A percentile compares a stretch with the other conserved stretches of the same genome.
phyloP scores from a whole-genome alignment of 2,797 vertebrate genomes.

The Microchirus variegatus region DNA sequence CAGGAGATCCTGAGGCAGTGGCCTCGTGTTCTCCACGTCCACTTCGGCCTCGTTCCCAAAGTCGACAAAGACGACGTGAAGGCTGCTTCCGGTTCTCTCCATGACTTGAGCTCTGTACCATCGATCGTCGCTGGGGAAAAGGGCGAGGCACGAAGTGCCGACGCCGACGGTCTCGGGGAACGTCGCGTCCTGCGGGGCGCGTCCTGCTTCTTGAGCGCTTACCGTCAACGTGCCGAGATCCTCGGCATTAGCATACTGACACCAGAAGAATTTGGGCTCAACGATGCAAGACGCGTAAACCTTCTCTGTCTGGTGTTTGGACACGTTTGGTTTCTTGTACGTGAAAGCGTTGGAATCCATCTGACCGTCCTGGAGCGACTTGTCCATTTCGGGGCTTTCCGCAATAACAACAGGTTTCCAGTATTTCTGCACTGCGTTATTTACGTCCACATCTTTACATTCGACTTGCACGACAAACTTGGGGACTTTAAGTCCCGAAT shows the following conservation, averaged over 20 bases:
- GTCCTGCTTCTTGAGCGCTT: constrained; percentile 77
- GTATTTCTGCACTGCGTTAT: constrained; percentile 77
- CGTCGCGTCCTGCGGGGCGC: constrained; percentile 18
- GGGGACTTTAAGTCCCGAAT: constrained; percentile 62
- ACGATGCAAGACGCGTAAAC: constrained; percentile 80
- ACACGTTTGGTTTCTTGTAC: constrained; percentile 56
- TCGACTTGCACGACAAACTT: constrained; percentile 81
- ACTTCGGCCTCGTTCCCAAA: constrained; percentile 85
- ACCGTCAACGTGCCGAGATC: constrained; percentile 46
- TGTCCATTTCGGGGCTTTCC: not conserved
- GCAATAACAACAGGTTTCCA: constrained; percentile 52
- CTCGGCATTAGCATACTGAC: constrained; percentile 70
- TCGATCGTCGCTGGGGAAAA: constrained; percentile 77
- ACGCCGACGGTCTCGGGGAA: constrained; percentile 50
- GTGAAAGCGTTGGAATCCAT: not conserved
- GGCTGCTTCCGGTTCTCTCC: constrained; percentile 11
- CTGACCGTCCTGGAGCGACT: not conserved
- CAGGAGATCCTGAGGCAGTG: constrained; percentile 77
- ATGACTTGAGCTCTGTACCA: constrained; percentile 86
- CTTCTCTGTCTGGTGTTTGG: constrained; percentile 55
- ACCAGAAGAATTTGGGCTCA: constrained; percentile 90
- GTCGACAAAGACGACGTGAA: constrained; percentile 84
- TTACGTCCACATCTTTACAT: constrained; percentile 74
- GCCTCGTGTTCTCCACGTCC: constrained; percentile 68
- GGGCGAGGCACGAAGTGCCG: constrained; percentile 84